Evolutionary conservation across 23 tunicate species (phyloP), one percentile per base, ranked within the genome.

Genomic region (Diplosoma virens): DNA sequence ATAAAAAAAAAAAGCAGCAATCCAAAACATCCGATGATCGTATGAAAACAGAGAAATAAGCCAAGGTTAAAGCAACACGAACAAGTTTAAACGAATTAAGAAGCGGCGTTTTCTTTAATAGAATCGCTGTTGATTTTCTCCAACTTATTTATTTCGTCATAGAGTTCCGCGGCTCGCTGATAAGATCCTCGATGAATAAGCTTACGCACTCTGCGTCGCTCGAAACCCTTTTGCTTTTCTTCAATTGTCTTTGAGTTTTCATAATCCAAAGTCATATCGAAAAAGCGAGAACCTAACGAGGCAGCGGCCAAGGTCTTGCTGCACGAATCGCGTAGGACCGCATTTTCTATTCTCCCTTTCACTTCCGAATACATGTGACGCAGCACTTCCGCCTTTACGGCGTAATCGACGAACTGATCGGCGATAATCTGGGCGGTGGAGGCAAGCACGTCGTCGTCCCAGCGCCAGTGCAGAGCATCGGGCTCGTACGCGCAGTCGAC

Each of bases 381-480:
- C 47, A 77, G 21, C 6, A 66, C 46, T 34, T 80, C 85, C 17
- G 76, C 34, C 69, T 78, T 82, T 17, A 59, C 67, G 0, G 96
- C 73, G 4, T 78, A 30, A 1, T 78, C 63, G 25, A 35, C 25
- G 64, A 59, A 71, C 32, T 33, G 59, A 2, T 37, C 28, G 33
- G 84, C 81, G 24, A 89, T 33, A 3, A 33, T 58, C 23, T 36
- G 23, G 1, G 95, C 77, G 2, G 88, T 36, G 24, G 26, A 21
- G 25, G 67, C 23, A 30, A 89, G 30, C 16, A 84, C 81, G 0
- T 59, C 66, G 7, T 76, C 76, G 60, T 78, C 88, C 87, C 88
- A 89, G 14, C 96, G 75, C 96, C 96, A 89, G 32, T 50, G 24
- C 26, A 89, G 37, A 34, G 77, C 96, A 18, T 36, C 53, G 60